A percentile compares a stretch with the other conserved stretches of the same genome.
Evolutionary conservation across 2,797 vertebrate genomes (phyloP).

Genomic region (Parauchenoglanis ngamensis): DNA sequence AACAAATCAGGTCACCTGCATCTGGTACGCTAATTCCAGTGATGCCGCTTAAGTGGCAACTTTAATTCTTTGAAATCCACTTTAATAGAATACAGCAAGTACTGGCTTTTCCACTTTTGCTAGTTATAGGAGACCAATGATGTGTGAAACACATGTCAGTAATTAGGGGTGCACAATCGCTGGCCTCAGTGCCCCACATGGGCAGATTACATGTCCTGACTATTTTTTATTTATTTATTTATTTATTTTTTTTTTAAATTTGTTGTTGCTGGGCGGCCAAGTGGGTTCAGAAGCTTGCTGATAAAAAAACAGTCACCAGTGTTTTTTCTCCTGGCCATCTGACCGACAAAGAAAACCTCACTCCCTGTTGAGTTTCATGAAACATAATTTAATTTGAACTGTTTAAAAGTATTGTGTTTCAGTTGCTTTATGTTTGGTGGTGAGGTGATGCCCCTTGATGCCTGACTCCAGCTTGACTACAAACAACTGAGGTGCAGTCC

Average conservation of each 20-base stretch:
- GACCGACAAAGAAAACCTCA: neutral
- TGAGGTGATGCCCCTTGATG: neutral
- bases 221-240: neutral
- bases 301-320: neutral
- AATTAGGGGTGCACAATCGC: neutral
- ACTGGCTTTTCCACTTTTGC: neutral
- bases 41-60: neutral
- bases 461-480: neutral
- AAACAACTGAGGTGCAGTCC: neutral
- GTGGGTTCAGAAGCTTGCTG: neutral
- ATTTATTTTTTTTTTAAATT: neutral
- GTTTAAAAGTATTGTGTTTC: neutral
- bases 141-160: neutral
- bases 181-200: neutral
- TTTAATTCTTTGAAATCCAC: neutral
- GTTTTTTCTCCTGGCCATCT: neutral
- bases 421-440: neutral
- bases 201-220: neutral
- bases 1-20: conserved; percentile 19
- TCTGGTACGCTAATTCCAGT: neutral
- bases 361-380: neutral
- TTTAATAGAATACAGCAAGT: neutral
- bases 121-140: neutral
- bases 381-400: neutral
- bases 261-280: neutral